Conservation (phyloP, 2,888 invertebrate genomes). For the Strigamia crassipes region DNA sequence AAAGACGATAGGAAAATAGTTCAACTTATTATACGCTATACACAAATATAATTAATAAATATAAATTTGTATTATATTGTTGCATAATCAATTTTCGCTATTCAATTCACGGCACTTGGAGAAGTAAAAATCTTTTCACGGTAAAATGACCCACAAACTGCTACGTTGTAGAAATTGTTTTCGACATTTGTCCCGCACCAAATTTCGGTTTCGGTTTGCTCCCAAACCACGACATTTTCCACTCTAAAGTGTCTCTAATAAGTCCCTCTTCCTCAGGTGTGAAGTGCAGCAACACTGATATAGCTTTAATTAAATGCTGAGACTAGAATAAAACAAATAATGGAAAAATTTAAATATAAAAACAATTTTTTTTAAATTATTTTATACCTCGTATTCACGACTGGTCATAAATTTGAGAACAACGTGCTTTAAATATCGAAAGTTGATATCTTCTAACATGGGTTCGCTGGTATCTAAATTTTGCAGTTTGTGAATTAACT, state of each 20-base stretch:
- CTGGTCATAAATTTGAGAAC: conserved; percentile 89
- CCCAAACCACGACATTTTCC: conserved; percentile 76
- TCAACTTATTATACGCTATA: neutral
- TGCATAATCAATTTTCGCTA: neutral
- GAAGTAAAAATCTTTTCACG: neutral
- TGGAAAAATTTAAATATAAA: neutral
- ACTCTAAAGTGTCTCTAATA: conserved; percentile 76
- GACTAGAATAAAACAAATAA: conserved; percentile 68
- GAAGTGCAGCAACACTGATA: conserved; percentile 80
- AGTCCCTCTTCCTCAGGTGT: conserved; percentile 84
- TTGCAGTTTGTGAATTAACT: conserved; percentile 56
- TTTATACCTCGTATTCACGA: conserved; percentile 70
- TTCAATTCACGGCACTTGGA: neutral
- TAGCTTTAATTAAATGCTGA: conserved; percentile 84
- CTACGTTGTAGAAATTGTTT: conserved; percentile 33
- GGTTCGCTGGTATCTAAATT: conserved; percentile 43
- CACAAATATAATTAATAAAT: neutral
- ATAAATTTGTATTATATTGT: neutral
- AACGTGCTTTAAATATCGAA: conserved; percentile 88
- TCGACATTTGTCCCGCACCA: conserved; percentile 45
- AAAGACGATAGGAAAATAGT: neutral
- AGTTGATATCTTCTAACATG: conserved; percentile 71
- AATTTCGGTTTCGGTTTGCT: conserved; percentile 63
- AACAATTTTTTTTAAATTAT: neutral
- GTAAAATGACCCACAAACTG: neutral